Conservation (phyloP, 1,140 invertebrate species). For the Portunus trituberculatus region DNA sequence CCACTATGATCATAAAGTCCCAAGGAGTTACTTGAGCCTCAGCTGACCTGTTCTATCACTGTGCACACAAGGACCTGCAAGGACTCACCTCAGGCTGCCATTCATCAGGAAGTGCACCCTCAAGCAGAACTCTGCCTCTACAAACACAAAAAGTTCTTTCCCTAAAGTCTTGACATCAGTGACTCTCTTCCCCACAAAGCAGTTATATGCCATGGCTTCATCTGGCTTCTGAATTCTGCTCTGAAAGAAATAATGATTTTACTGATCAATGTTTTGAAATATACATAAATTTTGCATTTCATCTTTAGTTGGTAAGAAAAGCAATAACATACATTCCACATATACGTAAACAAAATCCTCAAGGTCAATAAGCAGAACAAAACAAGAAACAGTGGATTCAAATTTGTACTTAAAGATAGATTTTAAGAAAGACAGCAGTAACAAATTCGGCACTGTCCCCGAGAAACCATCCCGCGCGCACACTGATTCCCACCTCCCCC, state of each 20-base stretch:
- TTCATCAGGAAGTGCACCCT: constrained; percentile 79
- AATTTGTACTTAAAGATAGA: too few relatives aligned
- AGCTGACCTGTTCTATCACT: too few relatives aligned
- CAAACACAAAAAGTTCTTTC: constrained; percentile 80
- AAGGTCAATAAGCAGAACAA: background rate
- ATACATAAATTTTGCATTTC: background rate
- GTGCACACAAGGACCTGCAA: too few relatives aligned
- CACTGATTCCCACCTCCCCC: too few relatives aligned
- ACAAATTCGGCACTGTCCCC: too few relatives aligned
- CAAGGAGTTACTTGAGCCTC: too few relatives aligned
- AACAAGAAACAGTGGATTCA: too few relatives aligned
- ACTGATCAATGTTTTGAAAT: background rate
- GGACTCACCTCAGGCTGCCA: constrained; percentile 59
- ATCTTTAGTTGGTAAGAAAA: background rate
- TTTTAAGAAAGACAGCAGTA: too few relatives aligned
- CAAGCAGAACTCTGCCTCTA: constrained; percentile 77
- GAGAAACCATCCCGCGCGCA: too few relatives aligned
- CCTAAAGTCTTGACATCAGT: constrained; percentile 79
- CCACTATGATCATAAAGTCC: too few relatives aligned
- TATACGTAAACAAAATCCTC: background rate
- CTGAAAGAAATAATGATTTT: constrained; percentile 25
- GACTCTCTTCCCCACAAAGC: constrained; percentile 70
- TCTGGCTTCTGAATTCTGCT: background rate
- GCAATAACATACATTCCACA: background rate
- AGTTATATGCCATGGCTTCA: constrained; percentile 1